Percentiles rank a stretch among this genome's conserved stretches.
phyloP scores from a whole-genome alignment of 2,888 invertebrate genomes.

The Deilephila porcellus region DNA sequence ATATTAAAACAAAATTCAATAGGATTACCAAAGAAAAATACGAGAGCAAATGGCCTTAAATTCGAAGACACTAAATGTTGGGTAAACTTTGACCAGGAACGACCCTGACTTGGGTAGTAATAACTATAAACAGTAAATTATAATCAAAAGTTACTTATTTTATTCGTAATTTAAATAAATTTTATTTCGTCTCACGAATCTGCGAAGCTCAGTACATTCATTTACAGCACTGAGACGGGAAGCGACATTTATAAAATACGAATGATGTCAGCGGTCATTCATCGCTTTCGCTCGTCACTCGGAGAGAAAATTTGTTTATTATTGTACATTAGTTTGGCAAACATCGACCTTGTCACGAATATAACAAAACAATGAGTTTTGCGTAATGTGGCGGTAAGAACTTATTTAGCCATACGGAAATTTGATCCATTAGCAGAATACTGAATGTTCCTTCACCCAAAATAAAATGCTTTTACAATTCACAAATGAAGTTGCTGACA shows the following conservation, averaged over 20 bases:
- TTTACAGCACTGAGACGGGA: constrained; percentile 13
- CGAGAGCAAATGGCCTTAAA: no score
- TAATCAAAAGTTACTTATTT: no score
- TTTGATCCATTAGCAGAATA: constrained; percentile 26
- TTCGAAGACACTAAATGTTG: no score
- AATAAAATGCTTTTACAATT: constrained; percentile 13
- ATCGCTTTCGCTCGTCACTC: constrained; percentile 38
- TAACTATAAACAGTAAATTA: no score
- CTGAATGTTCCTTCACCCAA: not conserved
- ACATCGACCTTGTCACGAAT: constrained; percentile 43
- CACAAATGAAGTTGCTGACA: not conserved
- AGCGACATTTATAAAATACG: constrained; percentile 4
- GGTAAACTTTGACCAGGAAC: no score
- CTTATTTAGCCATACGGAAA: constrained; percentile 45
- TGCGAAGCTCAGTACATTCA: not conserved
- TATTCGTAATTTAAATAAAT: no score
- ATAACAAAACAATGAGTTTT: constrained; percentile 52
- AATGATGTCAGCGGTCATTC: constrained; percentile 31
- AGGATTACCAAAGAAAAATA: no score
- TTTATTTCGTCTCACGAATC: not conserved
- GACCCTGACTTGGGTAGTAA: no score
- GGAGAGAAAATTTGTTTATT: constrained; percentile 41
- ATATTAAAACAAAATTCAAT: no score
- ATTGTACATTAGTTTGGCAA: constrained; percentile 42
- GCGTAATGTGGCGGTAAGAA: constrained; percentile 45